Conservation (phyloP, 1,140 invertebrate genomes). For the Bilobella aurantiaca region DNA sequence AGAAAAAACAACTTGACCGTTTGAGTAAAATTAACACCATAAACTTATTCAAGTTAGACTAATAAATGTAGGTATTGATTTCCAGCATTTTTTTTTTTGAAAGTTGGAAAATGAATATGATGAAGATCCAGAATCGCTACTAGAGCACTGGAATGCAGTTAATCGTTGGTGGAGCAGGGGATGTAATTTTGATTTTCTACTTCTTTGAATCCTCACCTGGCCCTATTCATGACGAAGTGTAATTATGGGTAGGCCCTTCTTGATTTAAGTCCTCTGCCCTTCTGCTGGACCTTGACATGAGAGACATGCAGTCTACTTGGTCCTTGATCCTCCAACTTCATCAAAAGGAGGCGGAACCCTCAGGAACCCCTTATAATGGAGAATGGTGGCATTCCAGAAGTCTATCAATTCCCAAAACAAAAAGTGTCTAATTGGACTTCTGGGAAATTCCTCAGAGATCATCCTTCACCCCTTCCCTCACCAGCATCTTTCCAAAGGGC, state of each 20-base stretch:
- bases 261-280: not conserved
- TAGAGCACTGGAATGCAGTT: not conserved
- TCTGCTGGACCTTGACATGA: not conserved
- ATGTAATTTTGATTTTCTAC: not conserved
- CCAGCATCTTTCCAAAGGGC: too few species aligned
- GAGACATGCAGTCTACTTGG: not conserved
- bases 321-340: not conserved
- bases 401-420: too few species aligned
- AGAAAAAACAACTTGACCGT: too few species aligned
- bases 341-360: not conserved
- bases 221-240: not conserved
- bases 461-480: too few species aligned
- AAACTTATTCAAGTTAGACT: too few species aligned
- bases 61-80: too few species aligned
- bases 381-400: not conserved
- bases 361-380: not conserved
- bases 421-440: too few species aligned
- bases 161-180: not conserved
- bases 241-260: not conserved
- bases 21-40: too few species aligned
- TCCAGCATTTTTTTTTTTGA: too few species aligned
- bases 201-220: not conserved
- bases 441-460: too few species aligned
- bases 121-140: not conserved
- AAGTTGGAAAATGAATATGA: too few species aligned